Conservation (phyloP, 2,888 invertebrate species). For the Pheosia tremula region DNA sequence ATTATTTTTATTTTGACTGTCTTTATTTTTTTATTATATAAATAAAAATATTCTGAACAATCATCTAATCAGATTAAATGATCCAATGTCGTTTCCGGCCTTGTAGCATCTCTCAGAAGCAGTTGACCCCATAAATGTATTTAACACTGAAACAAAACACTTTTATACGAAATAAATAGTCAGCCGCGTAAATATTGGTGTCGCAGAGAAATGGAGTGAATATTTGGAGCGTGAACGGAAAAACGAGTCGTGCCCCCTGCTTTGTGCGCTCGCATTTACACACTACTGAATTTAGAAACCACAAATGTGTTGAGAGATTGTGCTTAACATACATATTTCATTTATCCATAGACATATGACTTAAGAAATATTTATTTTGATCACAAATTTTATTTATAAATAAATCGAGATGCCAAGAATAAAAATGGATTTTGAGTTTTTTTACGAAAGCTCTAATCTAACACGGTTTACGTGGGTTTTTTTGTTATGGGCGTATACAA, state of each 20-base stretch:
- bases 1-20: too few relatives aligned
- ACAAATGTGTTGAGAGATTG: neutral
- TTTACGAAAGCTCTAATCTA: too few relatives aligned
- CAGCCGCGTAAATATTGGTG: neutral
- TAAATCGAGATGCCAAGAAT: too few relatives aligned
- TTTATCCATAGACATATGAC: neutral
- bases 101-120: neutral
- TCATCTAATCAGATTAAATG: too few relatives aligned
- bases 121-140: neutral
- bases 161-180: neutral
- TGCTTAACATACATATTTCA: neutral
- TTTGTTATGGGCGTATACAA: too few relatives aligned
- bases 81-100: too few relatives aligned
- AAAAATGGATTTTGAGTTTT: too few relatives aligned
- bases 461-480: too few relatives aligned
- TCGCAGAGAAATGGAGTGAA: neutral
- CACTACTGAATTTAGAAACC: neutral
- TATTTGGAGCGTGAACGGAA: slow-evolving; percentile 2
- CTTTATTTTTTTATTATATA: too few relatives aligned
- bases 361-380: too few relatives aligned
- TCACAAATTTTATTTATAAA: too few relatives aligned
- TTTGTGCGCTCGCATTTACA: neutral
- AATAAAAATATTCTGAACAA: too few relatives aligned
- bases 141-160: neutral
- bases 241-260: neutral